These are phyloP conservation scores for Lindbergichthys nudifrons DNA, from an alignment of 2,797 vertebrate species.

Conservation along the genomic window DNA sequence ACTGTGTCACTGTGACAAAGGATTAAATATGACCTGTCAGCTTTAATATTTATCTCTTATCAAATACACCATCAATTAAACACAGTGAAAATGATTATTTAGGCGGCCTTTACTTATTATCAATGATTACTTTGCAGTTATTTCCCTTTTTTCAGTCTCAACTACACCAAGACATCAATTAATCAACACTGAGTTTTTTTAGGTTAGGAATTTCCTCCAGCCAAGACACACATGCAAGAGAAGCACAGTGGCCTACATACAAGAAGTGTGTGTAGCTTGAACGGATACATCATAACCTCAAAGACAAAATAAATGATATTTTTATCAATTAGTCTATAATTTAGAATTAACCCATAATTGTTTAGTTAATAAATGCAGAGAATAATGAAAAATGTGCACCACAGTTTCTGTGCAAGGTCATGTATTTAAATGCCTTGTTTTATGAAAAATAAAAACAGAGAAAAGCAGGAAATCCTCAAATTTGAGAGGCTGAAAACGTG, in stretches of 20 bases:
- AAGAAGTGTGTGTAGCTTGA: slow-evolving; percentile 28
- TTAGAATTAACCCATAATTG: no score
- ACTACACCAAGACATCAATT: background rate
- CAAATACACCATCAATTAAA: background rate
- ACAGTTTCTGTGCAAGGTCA: no score
- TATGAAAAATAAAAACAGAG: no score
- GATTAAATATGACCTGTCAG: background rate
- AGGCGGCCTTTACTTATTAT: background rate
- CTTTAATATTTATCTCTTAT: background rate
- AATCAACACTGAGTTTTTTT: slow-evolving; percentile 20
- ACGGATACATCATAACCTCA: slow-evolving; percentile 35
- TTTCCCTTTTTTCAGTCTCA: background rate
- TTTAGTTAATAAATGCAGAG: no score
- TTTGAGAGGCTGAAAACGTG: no score
- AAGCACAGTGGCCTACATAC: slow-evolving; percentile 73
- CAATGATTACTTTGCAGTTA: background rate
- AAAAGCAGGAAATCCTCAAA: no score
- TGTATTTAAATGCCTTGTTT: no score
- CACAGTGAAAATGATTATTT: background rate
- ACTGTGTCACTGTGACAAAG: slow-evolving; percentile 33
- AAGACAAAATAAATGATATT: slow-evolving; percentile 2
- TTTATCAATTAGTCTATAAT: no score
- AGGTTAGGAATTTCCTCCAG: slow-evolving; percentile 45
- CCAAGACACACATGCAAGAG: slow-evolving; percentile 32
- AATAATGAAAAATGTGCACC: no score